Conservation (phyloP, 1,140 invertebrate genomes). For the Bombus difficillimus region DNA sequence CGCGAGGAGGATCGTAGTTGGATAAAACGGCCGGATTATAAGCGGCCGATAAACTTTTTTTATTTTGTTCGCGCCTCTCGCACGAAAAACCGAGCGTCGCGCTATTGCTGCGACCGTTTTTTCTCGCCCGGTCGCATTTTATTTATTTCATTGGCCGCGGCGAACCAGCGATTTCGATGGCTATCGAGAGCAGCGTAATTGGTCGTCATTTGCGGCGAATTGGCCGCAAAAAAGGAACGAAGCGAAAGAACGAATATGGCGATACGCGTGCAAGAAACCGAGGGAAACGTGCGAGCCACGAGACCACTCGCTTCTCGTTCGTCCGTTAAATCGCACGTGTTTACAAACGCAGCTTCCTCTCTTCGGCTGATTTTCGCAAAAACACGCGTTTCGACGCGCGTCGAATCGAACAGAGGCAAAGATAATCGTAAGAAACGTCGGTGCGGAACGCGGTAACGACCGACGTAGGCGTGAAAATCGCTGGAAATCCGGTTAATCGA, state of each 20-base stretch:
- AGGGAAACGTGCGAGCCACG: too few relatives aligned
- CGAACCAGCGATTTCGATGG: constrained; percentile 47
- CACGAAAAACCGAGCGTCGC: constrained; percentile 49
- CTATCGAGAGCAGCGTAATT: constrained; percentile 56
- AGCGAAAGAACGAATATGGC: neutral
- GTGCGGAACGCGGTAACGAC: neutral
- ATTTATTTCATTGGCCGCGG: constrained; percentile 53
- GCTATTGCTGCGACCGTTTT: constrained; percentile 38
- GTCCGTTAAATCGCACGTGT: constrained; percentile 1
- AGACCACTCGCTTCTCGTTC: too few relatives aligned
- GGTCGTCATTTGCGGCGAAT: constrained; percentile 50
- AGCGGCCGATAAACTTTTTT: constrained; percentile 74
- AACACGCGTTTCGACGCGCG: neutral
- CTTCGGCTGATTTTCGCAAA: neutral
- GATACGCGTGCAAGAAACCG: neutral
- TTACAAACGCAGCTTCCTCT: constrained; percentile 5
- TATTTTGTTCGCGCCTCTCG: constrained; percentile 69
- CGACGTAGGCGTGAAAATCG: neutral
- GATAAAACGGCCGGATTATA: constrained; percentile 73
- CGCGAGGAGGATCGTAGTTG: constrained; percentile 55
- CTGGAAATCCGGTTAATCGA: neutral
- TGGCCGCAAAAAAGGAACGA: constrained; percentile 12
- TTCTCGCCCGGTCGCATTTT: constrained; percentile 40
- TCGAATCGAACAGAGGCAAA: neutral
- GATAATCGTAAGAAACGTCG: neutral